phyloP scores from a whole-genome alignment of 2,888 invertebrate genomes.

The Archips crataeganus region DNA sequence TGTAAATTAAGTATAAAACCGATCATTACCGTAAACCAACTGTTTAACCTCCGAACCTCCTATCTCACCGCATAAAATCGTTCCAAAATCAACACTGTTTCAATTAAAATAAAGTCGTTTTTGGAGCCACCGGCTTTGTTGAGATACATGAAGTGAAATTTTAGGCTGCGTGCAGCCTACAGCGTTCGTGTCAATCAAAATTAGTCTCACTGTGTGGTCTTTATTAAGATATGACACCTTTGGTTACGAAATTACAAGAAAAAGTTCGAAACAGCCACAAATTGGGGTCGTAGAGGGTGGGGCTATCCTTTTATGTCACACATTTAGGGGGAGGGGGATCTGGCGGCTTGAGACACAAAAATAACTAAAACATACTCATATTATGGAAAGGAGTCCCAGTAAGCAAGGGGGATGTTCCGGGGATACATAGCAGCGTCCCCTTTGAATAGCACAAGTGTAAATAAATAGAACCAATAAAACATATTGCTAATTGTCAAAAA shows the following conservation, averaged over 20 bases:
- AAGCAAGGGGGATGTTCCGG: too few relatives aligned
- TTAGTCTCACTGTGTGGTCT: conserved; percentile 34
- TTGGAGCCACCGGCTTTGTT: not conserved
- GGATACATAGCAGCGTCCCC: too few relatives aligned
- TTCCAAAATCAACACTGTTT: not conserved
- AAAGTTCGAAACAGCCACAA: too few relatives aligned
- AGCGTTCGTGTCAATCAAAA: not conserved
- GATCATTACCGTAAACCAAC: conserved; percentile 44
- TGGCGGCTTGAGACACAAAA: too few relatives aligned
- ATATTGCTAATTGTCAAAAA: too few relatives aligned
- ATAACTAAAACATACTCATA: too few relatives aligned
- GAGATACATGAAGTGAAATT: not conserved
- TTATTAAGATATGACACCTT: conserved; percentile 16
- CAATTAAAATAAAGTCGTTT: not conserved
- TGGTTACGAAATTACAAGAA: not conserved
- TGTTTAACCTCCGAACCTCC: not conserved
- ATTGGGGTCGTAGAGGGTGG: too few relatives aligned
- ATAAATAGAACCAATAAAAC: too few relatives aligned
- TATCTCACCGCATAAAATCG: not conserved
- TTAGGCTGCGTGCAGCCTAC: not conserved
- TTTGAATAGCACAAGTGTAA: too few relatives aligned
- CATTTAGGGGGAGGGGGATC: too few relatives aligned
- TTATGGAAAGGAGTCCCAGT: too few relatives aligned
- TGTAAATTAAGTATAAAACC: conserved; percentile 37
- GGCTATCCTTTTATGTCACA: too few relatives aligned